These are phyloP conservation scores for Rhodophaea formosa DNA, from an alignment of 2,888 invertebrate genomes.

Conservation along the genomic window DNA sequence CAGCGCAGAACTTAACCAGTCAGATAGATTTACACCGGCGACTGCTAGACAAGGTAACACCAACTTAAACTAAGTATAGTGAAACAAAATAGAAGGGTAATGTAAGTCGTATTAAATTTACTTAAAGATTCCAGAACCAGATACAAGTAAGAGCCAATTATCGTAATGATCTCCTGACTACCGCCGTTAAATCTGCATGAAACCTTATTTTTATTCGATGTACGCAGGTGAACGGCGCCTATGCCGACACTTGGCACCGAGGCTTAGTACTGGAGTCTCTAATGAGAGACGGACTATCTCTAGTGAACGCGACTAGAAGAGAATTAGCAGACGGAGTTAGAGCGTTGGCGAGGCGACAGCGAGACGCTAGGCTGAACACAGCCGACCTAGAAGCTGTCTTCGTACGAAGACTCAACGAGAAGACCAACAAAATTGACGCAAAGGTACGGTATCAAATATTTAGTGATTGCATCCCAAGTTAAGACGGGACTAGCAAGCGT, in stretches of 20 bases:
- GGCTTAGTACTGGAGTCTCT: constrained; percentile 69
- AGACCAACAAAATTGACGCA: constrained; percentile 63
- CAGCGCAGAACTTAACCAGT: constrained; percentile 65
- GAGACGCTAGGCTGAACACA: constrained; percentile 59
- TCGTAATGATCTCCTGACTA: too few species aligned
- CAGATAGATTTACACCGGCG: constrained; percentile 61
- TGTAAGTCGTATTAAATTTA: too few species aligned
- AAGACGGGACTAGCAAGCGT: too few species aligned
- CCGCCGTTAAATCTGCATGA: too few species aligned
- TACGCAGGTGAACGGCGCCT: constrained; percentile 82
- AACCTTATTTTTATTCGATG: too few species aligned
- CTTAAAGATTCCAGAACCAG: too few species aligned
- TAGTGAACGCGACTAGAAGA: constrained; percentile 76
- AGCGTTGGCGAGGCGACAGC: constrained; percentile 62
- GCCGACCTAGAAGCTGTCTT: constrained; percentile 64
- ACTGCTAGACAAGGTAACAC: constrained; percentile 68
- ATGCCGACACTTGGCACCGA: constrained; percentile 82
- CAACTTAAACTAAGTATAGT: neutral
- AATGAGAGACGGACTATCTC: constrained; percentile 74
- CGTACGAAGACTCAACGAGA: constrained; percentile 59
- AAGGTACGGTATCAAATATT: constrained; percentile 47
- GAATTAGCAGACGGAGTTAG: constrained; percentile 78
- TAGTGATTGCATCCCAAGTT: too few species aligned
- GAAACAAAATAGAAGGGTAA: too few species aligned
- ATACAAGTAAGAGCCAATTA: too few species aligned